Percentiles rank a stretch among this genome's conserved stretches.
Conservation (phyloP, 1,140 invertebrate genomes). For the Macrosteles quadrilineatus region DNA sequence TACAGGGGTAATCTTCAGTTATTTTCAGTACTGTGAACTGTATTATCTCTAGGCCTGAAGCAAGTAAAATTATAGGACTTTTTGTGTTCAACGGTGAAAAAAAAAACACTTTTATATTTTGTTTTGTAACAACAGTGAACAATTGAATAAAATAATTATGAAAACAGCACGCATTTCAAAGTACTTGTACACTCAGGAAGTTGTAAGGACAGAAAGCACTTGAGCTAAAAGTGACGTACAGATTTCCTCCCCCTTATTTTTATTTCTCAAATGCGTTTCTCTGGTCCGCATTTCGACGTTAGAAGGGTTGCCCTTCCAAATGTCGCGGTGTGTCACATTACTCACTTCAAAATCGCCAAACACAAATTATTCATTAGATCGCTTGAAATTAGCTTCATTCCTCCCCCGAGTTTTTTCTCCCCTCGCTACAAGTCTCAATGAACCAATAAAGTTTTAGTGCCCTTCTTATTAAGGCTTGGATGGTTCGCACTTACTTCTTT, state of each 20-base stretch:
- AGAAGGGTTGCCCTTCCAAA: conserved; percentile 8
- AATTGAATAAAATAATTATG: too few relatives aligned
- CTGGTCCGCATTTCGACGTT: conserved; percentile 12
- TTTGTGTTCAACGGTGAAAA: too few relatives aligned
- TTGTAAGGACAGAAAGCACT: too few relatives aligned
- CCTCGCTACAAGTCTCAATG: conserved; percentile 28
- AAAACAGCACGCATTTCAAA: too few relatives aligned
- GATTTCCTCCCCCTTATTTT: not conserved
- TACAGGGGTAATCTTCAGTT: too few relatives aligned
- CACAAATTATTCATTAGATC: conserved; percentile 34
- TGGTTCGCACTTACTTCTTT: conserved; percentile 21
- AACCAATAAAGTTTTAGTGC: conserved; percentile 28
- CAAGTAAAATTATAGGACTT: too few relatives aligned
- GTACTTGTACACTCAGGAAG: too few relatives aligned
- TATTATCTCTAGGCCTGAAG: too few relatives aligned
- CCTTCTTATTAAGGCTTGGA: conserved; percentile 29
- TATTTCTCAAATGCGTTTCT: conserved; percentile 15
- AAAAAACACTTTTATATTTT: too few relatives aligned
- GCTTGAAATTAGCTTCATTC: conserved; percentile 32
- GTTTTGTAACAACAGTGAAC: too few relatives aligned
- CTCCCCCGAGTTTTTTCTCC: conserved; percentile 17
- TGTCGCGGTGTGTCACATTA: conserved; percentile 19
- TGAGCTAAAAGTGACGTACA: too few relatives aligned
- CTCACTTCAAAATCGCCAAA: conserved; percentile 27
- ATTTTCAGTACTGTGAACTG: too few relatives aligned